A percentile compares a stretch with the other conserved stretches of the same genome.
These are phyloP conservation scores for Oreochromis spilurus DNA, from an alignment of 2,113 vertebrate species.

Conservation along the genomic window DNA sequence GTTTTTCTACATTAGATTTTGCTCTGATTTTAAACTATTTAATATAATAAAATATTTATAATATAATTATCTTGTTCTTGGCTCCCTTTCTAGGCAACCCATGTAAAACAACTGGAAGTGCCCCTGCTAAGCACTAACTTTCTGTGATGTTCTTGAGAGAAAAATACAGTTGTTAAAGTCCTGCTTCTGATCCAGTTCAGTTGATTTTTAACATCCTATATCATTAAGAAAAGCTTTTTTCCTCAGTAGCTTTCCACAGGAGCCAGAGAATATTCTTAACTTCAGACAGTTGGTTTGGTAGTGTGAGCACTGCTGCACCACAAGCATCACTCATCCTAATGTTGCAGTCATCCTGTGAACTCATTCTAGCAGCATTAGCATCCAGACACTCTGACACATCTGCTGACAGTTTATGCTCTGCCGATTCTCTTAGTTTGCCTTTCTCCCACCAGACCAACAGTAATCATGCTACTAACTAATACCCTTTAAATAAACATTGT, in stretches of 20 bases:
- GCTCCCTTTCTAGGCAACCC: not conserved
- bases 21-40: not conserved
- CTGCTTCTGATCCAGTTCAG: rapidly evolving
- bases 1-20: not conserved
- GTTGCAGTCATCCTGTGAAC: not conserved
- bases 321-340: not conserved
- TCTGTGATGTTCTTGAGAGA: not conserved
- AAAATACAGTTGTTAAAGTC: not conserved
- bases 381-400: not conserved
- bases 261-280: not conserved
- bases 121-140: not conserved
- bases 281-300: not conserved
- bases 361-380: not conserved
- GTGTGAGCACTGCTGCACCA: not conserved
- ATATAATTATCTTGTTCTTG: not conserved
- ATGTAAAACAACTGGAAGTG: not conserved
- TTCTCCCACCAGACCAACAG: not conserved
- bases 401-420: not conserved
- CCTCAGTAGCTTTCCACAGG: not conserved
- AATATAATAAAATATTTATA: not conserved
- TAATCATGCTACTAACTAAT: not conserved
- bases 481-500: not conserved
- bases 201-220: not conserved
- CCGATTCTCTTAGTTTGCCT: not conserved
- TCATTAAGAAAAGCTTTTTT: not conserved